Conservation (phyloP, 2,113 vertebrate species). For the Macquaria ambigua region DNA sequence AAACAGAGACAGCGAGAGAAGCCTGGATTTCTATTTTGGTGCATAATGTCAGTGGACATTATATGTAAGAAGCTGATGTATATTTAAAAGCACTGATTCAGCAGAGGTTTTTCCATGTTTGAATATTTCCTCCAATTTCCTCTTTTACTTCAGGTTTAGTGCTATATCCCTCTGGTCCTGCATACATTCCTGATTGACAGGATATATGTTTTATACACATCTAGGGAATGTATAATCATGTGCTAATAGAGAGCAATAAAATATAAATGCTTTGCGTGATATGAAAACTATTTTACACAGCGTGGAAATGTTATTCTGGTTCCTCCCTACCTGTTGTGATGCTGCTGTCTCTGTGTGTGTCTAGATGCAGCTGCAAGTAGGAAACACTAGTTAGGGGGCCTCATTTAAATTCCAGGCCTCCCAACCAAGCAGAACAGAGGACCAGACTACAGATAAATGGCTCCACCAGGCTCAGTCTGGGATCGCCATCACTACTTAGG, state of each 20-base stretch:
- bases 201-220: constrained; percentile 31
- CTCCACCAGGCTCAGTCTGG: constrained; percentile 76
- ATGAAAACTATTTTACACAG: not conserved
- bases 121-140: constrained; percentile 43
- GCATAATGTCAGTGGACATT: constrained; percentile 65
- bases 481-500: constrained; percentile 70
- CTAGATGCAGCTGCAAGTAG: constrained; percentile 67
- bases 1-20: not conserved
- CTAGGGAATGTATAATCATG: not conserved
- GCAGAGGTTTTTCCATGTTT: constrained; percentile 47
- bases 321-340: constrained; percentile 65
- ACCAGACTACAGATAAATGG: constrained; percentile 78
- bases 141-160: constrained; percentile 47
- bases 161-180: constrained; percentile 15
- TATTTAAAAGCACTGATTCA: constrained; percentile 60
- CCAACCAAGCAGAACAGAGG: constrained; percentile 79
- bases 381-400: constrained; percentile 73
- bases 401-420: constrained; percentile 79
- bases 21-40: constrained; percentile 68
- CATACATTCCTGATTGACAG: constrained; percentile 47
- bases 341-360: constrained; percentile 51
- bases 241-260: constrained; percentile 17
- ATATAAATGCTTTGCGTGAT: constrained; percentile 1
- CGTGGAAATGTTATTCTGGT: not conserved
- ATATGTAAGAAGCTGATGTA: constrained; percentile 58